phyloP scores from a whole-genome alignment of 23 tunicate species.

The Styela clava region DNA sequence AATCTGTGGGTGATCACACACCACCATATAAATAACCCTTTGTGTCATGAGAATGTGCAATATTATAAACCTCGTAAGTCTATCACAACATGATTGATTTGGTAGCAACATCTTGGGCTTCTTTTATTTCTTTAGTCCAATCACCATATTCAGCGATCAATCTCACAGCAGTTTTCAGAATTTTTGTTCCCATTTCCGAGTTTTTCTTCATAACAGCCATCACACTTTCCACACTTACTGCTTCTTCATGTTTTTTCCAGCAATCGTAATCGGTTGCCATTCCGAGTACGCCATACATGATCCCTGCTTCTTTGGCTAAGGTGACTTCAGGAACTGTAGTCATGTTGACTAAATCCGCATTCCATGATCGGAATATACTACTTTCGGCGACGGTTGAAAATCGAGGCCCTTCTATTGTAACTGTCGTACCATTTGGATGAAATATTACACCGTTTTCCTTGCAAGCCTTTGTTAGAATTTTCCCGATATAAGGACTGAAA shows the following conservation, averaged over 20 bases:
- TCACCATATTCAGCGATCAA: neutral
- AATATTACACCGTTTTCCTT: neutral
- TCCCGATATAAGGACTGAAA: slow-evolving; percentile 10
- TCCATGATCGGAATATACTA: slow-evolving; percentile 47
- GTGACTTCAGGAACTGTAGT: slow-evolving; percentile 78
- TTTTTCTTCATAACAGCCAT: neutral
- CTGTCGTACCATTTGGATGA: slow-evolving; percentile 44
- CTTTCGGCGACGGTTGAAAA: slow-evolving; percentile 80
- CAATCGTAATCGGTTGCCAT: slow-evolving; percentile 85
- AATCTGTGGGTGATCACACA: too few species aligned
- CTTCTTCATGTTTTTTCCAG: slow-evolving; percentile 36
- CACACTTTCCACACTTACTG: slow-evolving; percentile 12
- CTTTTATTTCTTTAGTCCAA: neutral
- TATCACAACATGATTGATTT: neutral
- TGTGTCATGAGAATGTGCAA: too few species aligned
- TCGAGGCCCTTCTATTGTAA: slow-evolving; percentile 81
- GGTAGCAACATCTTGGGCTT: neutral
- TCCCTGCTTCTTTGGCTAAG: slow-evolving; percentile 64
- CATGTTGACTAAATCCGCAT: slow-evolving; percentile 66
- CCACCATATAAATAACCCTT: too few species aligned
- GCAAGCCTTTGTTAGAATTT: slow-evolving; percentile 38
- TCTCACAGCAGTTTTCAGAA: neutral
- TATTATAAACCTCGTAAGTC: too few species aligned
- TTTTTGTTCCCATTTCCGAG: neutral
- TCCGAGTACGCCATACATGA: slow-evolving; percentile 53